phyloP scores from a whole-genome alignment of 1,140 invertebrate genomes.

The Lutraria rhynchaena region DNA sequence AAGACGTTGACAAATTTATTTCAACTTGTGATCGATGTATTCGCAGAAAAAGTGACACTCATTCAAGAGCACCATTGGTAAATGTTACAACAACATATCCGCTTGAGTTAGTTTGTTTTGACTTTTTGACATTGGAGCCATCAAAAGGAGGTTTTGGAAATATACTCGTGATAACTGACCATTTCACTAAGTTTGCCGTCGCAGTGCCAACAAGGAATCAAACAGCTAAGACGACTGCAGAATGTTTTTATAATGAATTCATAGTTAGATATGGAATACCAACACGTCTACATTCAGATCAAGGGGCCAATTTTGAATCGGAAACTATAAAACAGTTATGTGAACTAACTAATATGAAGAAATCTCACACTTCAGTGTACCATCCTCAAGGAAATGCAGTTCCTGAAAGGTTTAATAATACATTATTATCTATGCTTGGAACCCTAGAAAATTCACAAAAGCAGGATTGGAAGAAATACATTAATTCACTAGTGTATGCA shows the following conservation, averaged over 20 bases:
- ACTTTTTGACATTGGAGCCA: conserved; percentile 57
- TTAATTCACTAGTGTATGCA: conserved; percentile 33
- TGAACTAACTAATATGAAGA: conserved; percentile 6
- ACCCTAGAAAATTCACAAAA: conserved; percentile 42
- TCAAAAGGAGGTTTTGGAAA: conserved; percentile 43
- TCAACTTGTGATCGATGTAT: conserved; percentile 48
- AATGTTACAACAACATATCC: conserved; percentile 48
- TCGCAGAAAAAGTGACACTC: not conserved
- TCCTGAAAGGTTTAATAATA: conserved; percentile 49
- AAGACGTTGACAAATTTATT: conserved; percentile 34
- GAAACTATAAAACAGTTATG: conserved; percentile 28
- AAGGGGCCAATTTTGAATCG: conserved; percentile 31
- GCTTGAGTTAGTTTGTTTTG: conserved; percentile 61
- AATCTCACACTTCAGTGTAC: conserved; percentile 31
- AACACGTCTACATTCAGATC: conserved; percentile 24
- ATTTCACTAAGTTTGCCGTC: conserved; percentile 57
- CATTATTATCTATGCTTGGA: conserved; percentile 47
- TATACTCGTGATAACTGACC: conserved; percentile 58
- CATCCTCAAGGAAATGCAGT: conserved; percentile 49
- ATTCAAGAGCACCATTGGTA: conserved; percentile 38
- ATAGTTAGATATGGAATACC: conserved; percentile 4
- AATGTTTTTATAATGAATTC: conserved; percentile 20
- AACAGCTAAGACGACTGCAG: conserved; percentile 53
- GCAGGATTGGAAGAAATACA: conserved; percentile 53
- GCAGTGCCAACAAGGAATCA: conserved; percentile 56